Conservation (phyloP, 2,888 invertebrate species). For the Coenonympha glycerion region DNA sequence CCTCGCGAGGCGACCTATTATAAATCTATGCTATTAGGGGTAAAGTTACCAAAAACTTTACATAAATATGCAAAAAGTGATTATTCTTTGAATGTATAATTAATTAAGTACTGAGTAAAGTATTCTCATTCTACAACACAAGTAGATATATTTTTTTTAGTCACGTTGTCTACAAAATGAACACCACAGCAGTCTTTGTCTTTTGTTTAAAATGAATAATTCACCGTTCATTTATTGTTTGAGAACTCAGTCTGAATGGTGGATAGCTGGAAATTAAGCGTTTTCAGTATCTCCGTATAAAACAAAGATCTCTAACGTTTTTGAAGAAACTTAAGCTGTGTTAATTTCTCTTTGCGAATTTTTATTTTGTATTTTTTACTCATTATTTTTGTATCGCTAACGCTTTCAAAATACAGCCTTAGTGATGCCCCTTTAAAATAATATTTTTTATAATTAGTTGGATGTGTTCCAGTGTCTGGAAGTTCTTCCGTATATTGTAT, state of each 20-base stretch:
- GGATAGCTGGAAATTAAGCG: slow-evolving; percentile 16
- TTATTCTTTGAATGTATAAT: too few relatives aligned
- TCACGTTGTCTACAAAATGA: not conserved
- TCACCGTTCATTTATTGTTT: slow-evolving; percentile 28
- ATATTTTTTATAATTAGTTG: too few relatives aligned
- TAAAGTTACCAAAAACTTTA: too few relatives aligned
- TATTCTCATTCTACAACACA: not conserved
- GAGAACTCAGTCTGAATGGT: slow-evolving; percentile 22
- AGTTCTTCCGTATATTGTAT: too few relatives aligned
- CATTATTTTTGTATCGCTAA: not conserved
- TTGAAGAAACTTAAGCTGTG: slow-evolving; percentile 11
- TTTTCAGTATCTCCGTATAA: slow-evolving; percentile 15
- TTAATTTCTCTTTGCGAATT: slow-evolving; percentile 12
- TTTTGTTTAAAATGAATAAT: slow-evolving; percentile 26
- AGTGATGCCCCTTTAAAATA: not conserved
- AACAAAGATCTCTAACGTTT: slow-evolving; percentile 12
- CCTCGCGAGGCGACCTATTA: too few relatives aligned
- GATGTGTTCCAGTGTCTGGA: too few relatives aligned
- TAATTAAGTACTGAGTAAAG: too few relatives aligned
- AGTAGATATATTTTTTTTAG: not conserved
- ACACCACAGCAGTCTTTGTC: slow-evolving; percentile 20
- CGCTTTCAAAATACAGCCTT: not conserved
- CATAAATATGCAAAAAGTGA: too few relatives aligned
- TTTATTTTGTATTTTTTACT: slow-evolving; percentile 13
- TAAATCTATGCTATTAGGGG: too few relatives aligned